A percentile compares a stretch with the other conserved stretches of the same genome.
phyloP scores from a whole-genome alignment of 1,140 invertebrate genomes.

The Trachelipus rathkii region DNA sequence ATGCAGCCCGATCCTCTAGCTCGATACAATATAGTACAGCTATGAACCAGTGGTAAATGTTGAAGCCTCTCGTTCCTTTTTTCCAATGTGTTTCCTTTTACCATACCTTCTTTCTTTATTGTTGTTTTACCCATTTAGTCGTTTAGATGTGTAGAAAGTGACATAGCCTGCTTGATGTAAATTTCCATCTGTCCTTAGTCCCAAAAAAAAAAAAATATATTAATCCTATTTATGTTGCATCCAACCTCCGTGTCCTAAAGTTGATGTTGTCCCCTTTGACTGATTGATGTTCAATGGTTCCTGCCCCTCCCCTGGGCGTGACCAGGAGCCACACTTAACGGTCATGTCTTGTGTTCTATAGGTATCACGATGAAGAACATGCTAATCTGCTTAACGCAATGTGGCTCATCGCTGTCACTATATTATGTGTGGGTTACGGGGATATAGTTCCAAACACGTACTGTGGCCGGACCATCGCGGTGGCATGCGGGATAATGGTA shows the following conservation, averaged over 20 bases:
- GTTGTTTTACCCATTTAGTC: conserved; percentile 37
- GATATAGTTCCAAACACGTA: conserved; percentile 93
- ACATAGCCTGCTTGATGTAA: conserved; percentile 42
- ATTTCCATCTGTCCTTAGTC: conserved; percentile 38
- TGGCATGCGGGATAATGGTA: conserved; percentile 89
- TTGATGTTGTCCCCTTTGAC: conserved; percentile 41
- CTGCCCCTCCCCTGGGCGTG: conserved; percentile 28
- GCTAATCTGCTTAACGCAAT: conserved; percentile 86
- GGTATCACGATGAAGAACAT: conserved; percentile 81
- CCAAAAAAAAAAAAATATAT: conserved; percentile 34
- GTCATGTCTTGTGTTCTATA: conserved; percentile 50
- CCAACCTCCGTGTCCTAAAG: conserved; percentile 35
- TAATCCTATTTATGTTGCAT: conserved; percentile 33
- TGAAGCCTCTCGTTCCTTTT: conserved; percentile 29
- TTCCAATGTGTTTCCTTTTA: conserved; percentile 28
- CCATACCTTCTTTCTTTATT: conserved; percentile 34
- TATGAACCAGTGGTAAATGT: conserved; percentile 43
- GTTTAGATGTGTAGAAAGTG: conserved; percentile 41
- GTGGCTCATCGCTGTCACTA: conserved; percentile 88
- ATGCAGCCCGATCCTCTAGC: conserved; percentile 7
- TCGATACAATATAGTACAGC: conserved; percentile 45
- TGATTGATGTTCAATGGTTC: conserved; percentile 43
- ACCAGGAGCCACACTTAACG: conserved; percentile 38
- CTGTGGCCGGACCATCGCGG: conserved; percentile 83
- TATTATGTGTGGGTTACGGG: conserved; percentile 71